Conservation (phyloP, 2,113 vertebrate genomes). For the Tyrannus savana region DNA sequence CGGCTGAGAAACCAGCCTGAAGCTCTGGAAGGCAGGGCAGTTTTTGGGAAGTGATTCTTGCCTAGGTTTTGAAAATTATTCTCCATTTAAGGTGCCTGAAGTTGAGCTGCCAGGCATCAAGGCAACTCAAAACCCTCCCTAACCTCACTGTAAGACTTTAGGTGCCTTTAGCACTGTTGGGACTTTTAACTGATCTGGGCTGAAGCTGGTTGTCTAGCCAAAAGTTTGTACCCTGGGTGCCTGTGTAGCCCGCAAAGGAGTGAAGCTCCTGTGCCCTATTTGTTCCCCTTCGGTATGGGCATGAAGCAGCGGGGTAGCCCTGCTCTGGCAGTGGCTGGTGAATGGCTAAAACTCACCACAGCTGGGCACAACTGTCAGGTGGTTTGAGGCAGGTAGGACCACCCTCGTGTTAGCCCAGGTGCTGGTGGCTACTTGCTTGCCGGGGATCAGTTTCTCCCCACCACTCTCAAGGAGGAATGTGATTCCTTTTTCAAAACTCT, state of each 20-base stretch:
- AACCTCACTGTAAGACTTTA: background rate
- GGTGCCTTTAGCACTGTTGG: background rate
- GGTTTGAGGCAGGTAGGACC: background rate
- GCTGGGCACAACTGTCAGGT: background rate
- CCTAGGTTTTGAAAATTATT: background rate
- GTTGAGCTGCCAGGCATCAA: background rate
- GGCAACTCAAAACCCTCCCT: background rate
- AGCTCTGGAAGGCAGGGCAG: background rate
- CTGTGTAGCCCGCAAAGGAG: fast-evolving
- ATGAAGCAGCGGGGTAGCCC: background rate
- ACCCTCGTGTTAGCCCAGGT: fast-evolving
- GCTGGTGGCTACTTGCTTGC: background rate
- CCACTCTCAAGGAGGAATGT: background rate
- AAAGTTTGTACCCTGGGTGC: background rate
- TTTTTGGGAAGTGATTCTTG: background rate
- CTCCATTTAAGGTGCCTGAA: background rate
- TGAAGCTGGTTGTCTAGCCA: background rate
- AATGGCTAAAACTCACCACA: fast-evolving
- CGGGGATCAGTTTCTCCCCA: background rate
- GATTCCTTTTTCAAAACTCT: background rate
- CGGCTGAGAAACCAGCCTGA: background rate
- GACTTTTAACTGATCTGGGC: background rate
- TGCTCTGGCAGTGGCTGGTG: background rate
- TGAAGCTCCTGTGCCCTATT: fast-evolving
- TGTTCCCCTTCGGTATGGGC: background rate